A percentile compares a stretch with the other conserved stretches of the same genome.
These are phyloP conservation scores for Hymenochirus boettgeri DNA, from an alignment of 2,113 vertebrate genomes.

Conservation along the genomic window DNA sequence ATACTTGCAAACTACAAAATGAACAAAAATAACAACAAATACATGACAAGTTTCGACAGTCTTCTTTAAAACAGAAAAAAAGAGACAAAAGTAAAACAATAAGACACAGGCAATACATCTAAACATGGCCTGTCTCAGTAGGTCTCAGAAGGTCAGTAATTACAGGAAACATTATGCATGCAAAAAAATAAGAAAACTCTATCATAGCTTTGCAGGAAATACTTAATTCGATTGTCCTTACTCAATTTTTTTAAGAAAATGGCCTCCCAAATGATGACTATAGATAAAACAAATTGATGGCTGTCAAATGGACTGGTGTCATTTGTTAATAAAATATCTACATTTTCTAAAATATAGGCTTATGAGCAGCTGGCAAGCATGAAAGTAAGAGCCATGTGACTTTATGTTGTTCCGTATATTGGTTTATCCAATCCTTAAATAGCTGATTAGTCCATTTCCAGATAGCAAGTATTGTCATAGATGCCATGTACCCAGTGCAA, in stretches of 20 bases:
- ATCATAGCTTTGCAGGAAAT: slow-evolving; percentile 68
- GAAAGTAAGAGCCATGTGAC: slow-evolving; percentile 52
- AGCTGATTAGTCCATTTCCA: slow-evolving; percentile 53
- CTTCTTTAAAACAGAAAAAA: slow-evolving; percentile 50
- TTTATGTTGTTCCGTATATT: slow-evolving; percentile 53
- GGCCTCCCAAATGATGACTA: slow-evolving; percentile 64
- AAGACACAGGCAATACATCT: slow-evolving; percentile 54
- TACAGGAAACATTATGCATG: slow-evolving; percentile 71
- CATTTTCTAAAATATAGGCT: slow-evolving; percentile 61
- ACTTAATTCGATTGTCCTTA: slow-evolving; percentile 68
- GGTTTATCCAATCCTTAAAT: slow-evolving; percentile 56
- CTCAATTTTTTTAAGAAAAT: slow-evolving; percentile 65
- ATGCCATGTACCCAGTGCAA: slow-evolving; percentile 34
- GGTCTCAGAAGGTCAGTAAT: slow-evolving; percentile 65
- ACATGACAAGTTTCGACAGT: slow-evolving; percentile 27
- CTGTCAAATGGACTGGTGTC: slow-evolving; percentile 62
- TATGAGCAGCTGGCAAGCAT: slow-evolving; percentile 54
- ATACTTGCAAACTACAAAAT: slow-evolving; percentile 84
- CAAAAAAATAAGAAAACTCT: slow-evolving; percentile 61
- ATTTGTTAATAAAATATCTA: slow-evolving; percentile 57
- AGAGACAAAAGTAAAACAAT: slow-evolving; percentile 50
- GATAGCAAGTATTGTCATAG: slow-evolving; percentile 48
- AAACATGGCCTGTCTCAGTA: slow-evolving; percentile 56
- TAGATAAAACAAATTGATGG: slow-evolving; percentile 67
- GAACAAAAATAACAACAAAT: slow-evolving; percentile 39